phyloP scores from a whole-genome alignment of 2,888 invertebrate genomes.

The Drosophila falleni region DNA sequence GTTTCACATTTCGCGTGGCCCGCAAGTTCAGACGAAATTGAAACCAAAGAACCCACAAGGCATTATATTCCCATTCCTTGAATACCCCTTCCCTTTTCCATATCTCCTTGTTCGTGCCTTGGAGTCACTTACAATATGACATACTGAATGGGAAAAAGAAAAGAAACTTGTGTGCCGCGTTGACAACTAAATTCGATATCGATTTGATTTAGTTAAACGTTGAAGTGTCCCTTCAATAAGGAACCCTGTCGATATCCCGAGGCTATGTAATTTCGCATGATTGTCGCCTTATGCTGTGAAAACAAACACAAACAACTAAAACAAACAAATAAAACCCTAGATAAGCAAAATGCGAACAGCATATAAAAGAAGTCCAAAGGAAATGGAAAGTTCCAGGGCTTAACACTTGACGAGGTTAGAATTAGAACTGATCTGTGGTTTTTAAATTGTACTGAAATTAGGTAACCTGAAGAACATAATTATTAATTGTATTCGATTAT shows the following conservation, averaged over 20 bases:
- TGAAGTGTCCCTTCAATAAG: slow-evolving; percentile 50
- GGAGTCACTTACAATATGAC: slow-evolving; percentile 67
- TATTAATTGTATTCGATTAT: too few relatives aligned
- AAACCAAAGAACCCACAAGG: slow-evolving; percentile 66
- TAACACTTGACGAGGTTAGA: slow-evolving; percentile 8
- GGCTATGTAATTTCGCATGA: slow-evolving; percentile 70
- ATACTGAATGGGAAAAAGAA: slow-evolving; percentile 43
- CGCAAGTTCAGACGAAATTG: slow-evolving; percentile 72
- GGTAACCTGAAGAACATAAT: too few relatives aligned
- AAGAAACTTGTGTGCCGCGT: slow-evolving; percentile 61
- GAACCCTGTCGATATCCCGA: slow-evolving; percentile 22
- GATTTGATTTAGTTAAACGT: slow-evolving; percentile 81
- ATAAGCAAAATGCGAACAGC: slow-evolving; percentile 52
- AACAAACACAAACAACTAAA: slow-evolving; percentile 67
- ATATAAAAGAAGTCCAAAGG: slow-evolving; percentile 23
- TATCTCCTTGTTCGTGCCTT: slow-evolving; percentile 1
- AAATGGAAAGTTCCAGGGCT: slow-evolving; percentile 25
- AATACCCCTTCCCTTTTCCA: neutral
- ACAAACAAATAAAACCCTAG: slow-evolving; percentile 58
- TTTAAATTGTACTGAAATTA: too few relatives aligned
- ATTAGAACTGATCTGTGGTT: too few relatives aligned
- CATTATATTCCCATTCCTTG: slow-evolving; percentile 20
- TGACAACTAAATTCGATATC: slow-evolving; percentile 80
- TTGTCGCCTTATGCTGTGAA: slow-evolving; percentile 75
- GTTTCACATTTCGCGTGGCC: slow-evolving; percentile 64